These are phyloP conservation scores for Enteromius unitaeniatus DNA, from an alignment of 2,797 vertebrate genomes.

Conservation along the genomic window DNA sequence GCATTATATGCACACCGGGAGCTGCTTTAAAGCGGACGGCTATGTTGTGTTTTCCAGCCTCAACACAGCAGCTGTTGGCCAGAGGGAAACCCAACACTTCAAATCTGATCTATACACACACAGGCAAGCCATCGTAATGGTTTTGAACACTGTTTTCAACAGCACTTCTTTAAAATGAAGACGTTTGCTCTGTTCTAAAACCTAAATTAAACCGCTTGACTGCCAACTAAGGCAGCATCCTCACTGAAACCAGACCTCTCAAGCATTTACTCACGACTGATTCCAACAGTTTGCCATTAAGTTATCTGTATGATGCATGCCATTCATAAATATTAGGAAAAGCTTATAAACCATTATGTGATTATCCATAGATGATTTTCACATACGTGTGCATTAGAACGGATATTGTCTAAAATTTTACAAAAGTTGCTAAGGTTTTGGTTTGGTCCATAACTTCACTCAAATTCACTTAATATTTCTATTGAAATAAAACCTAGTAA, in stretches of 20 bases:
- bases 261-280: neutral
- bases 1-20: slow-evolving; percentile 38
- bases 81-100: neutral
- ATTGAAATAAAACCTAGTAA: neutral
- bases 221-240: neutral
- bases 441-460: neutral
- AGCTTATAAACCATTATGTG: neutral
- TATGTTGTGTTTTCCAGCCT: slow-evolving; percentile 62
- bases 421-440: neutral
- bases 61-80: slow-evolving; percentile 31
- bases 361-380: neutral
- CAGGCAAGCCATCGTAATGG: neutral
- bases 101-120: neutral
- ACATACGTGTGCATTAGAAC: neutral
- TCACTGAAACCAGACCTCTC: neutral
- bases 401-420: neutral
- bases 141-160: neutral
- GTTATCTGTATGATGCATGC: neutral
- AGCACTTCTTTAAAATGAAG: neutral
- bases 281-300: neutral
- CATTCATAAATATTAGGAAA: neutral
- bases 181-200: neutral
- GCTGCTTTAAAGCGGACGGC: slow-evolving; percentile 21
- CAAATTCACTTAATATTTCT: neutral
- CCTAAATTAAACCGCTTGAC: neutral